Base-by-base conservation (phyloP, 2,113 vertebrate genomes). In the Podarcis muralis region DNA sequence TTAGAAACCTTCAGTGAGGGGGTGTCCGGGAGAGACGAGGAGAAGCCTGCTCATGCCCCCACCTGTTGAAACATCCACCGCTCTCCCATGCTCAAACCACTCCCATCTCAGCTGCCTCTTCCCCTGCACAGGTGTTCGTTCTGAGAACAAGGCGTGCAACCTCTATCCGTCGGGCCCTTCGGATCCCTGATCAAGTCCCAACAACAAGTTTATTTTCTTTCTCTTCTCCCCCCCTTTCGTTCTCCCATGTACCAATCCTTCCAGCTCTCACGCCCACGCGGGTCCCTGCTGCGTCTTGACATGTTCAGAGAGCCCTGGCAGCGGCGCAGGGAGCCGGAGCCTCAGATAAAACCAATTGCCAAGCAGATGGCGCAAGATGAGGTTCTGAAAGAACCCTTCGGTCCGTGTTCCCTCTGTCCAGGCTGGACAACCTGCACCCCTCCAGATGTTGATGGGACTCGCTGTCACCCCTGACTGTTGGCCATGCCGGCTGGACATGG, bases 201-300 rank as follows among this genome's bases (percentile, higher is more conserved):
- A 89, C 68, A 86, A 90, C 48, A 94, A 89, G 83, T 35, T 65
- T 35, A 66, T 1, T 1, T 27, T 78, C 89, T 91, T 74, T 89
- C 91, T 92, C 89, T 91, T 89, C 86, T 88, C 4, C 23, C 86
- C 87, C 4, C 23, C 40, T 20, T 25, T 40, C 40, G 7, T 3
- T 22, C 53, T 25, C 32, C 11, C 81, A 18, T 76, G 59, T 83
- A 89, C 83, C 32, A 89, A 88, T 91, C 92, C 90, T 89, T 91
- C 66, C 85, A 13, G 81, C 91, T 93, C 89, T 86, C 92, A 92
- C 81, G 0, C 93, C 93, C 87, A 83, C 92, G 83, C 37, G 12
- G 62, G 82, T 89, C 77, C 76, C 2, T 25, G 88, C 91, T 89
- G 83, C 95, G 95, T 90, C 92, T 92, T 68, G 89, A 94, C 94